Evolutionary conservation across 2,113 vertebrate species (phyloP), one percentile per base, ranked within the genome.

Genomic region (Silurus meridionalis): DNA sequence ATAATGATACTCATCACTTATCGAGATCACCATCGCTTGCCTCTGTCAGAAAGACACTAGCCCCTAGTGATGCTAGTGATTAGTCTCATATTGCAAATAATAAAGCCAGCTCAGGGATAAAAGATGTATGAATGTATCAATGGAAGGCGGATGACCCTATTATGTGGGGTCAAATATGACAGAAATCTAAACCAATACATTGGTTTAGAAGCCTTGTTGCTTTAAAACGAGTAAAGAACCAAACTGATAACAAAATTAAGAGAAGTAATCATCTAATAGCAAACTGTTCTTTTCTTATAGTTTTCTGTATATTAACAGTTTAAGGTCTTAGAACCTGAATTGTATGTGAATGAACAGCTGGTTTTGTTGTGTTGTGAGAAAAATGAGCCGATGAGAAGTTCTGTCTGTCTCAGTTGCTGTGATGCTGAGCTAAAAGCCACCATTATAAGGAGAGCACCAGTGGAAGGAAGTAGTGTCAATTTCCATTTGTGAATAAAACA

Each of bases 41-140:
- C 94, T 92, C 94, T 93, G 95, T 94, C 95, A 92, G 94, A 92
- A 25, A 90, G 50, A 94, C 95, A 96, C 96, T 97, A 96, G 96
- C 95, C 95, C 95, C 95, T 92, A 37, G 37, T 37, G 93, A 85
- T 94, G 96, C 95, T 95, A 67, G 95, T 95, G 96, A 96, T 96
- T 96, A 96, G 95, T 92, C 94, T 95, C 95, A 96, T 95, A 93
- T 91, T 82, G 63, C 82, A 94, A 95, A 94, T 5, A 6, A 92
- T 95, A 84, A 85, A 89, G 91, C 95, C 94, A 96, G 87, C 95
- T 96, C 96, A 93, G 91, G 93, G 74, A 21, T 58, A 15, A 37
- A 37, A 48, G n/a, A 61, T 23, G 25, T 58, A 28, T 37, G 25
- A 28, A 58, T 79, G 53, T 6, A 79, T 53, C 17, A 28, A 79